phyloP scores from a whole-genome alignment of 2,113 vertebrate species.

The Herpailurus yagouaroundi region DNA sequence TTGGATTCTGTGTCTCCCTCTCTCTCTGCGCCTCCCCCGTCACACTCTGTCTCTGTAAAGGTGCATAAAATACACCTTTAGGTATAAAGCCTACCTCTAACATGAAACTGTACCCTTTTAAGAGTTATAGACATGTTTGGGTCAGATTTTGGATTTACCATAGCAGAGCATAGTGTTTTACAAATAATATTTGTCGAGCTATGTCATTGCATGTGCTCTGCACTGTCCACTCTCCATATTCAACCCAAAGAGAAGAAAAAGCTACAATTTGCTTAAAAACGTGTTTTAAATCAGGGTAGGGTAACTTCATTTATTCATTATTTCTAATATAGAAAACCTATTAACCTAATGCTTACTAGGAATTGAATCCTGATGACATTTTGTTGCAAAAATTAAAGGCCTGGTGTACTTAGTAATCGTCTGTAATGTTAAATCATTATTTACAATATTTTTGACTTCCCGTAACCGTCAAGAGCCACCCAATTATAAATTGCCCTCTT shows the following conservation, averaged over 20 bases:
- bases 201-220: not conserved
- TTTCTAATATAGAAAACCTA: conserved; percentile 66
- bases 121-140: not conserved
- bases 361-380: conserved; percentile 68
- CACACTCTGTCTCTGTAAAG: not conserved
- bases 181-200: not conserved
- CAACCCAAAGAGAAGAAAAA: not conserved
- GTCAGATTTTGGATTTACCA: not conserved
- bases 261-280: not conserved
- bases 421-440: conserved; percentile 51
- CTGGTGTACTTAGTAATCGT: not conserved
- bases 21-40: not conserved
- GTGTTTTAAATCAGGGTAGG: not conserved
- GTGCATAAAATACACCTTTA: not conserved
- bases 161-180: not conserved
- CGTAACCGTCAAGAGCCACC: conserved; percentile 48
- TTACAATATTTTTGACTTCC: conserved; percentile 57
- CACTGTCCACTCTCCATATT: not conserved
- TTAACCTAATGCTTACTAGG: conserved; percentile 58
- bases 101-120: not conserved
- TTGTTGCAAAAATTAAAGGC: conserved; percentile 31
- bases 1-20: not conserved
- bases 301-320: conserved; percentile 35
- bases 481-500: conserved; percentile 42
- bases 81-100: not conserved